phyloP scores from a whole-genome alignment of 2,797 vertebrate species.

The Capromys pilorides region DNA sequence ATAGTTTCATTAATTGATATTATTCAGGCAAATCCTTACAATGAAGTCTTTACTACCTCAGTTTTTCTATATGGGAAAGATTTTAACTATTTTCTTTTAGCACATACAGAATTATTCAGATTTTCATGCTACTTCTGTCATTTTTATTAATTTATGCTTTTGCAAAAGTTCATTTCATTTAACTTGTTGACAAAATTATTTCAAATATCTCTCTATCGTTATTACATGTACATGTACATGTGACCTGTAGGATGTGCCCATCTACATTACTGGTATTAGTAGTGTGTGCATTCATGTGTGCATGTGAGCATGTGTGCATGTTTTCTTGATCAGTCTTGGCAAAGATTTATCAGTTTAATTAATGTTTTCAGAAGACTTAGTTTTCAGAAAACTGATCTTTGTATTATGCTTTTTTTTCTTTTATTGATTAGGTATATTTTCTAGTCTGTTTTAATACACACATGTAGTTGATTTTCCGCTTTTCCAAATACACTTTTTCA shows the following conservation, averaged over 20 bases:
- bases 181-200: slow-evolving; percentile 3
- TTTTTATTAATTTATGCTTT: slow-evolving; percentile 36
- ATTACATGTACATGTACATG: not conserved
- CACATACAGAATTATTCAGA: not conserved
- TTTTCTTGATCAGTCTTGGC: not conserved
- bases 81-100: slow-evolving; percentile 40
- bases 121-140: not conserved
- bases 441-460: not conserved
- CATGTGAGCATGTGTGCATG: not conserved
- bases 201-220: not conserved
- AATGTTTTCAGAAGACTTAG: not conserved
- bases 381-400: slow-evolving; percentile 18
- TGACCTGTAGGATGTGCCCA: not conserved
- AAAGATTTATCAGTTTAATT: not conserved
- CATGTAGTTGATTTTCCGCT: slow-evolving; percentile 32
- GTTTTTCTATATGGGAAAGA: not conserved
- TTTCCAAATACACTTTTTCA: slow-evolving; percentile 19
- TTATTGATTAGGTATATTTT: not conserved
- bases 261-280: slow-evolving; percentile 1
- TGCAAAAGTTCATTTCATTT: slow-evolving; percentile 4
- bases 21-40: not conserved
- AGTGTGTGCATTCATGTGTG: not conserved
- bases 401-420: not conserved
- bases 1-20: slow-evolving; percentile 11
- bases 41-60: not conserved